These are phyloP conservation scores for Sciurus carolinensis DNA, from an alignment of 2,797 vertebrate genomes.

Conservation along the genomic window DNA sequence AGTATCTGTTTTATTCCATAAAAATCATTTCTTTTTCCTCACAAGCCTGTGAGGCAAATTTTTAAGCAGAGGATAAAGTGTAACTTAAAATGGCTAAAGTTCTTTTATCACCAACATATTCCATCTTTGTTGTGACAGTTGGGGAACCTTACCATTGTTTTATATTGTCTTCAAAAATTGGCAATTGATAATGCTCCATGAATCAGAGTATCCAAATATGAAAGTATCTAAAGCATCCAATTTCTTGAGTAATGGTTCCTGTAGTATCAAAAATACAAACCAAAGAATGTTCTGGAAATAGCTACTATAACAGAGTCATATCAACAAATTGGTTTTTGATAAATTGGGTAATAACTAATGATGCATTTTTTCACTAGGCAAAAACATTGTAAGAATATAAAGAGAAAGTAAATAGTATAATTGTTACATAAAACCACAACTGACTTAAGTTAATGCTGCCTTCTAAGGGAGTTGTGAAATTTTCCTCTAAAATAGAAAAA, in stretches of 20 bases:
- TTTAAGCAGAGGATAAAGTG: conserved; percentile 51
- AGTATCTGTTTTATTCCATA: conserved; percentile 45
- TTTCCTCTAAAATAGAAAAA: conserved; percentile 19
- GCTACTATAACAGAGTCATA: conserved; percentile 57
- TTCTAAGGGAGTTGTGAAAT: conserved; percentile 22
- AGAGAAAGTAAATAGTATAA: conserved; percentile 62
- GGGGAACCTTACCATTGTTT: background rate
- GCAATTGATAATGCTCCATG: background rate
- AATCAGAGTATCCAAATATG: conserved; percentile 45
- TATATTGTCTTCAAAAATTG: conserved; percentile 51
- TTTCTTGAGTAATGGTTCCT: conserved; percentile 55
- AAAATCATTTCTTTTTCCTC: conserved; percentile 40
- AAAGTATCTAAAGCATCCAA: conserved; percentile 42
- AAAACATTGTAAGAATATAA: conserved; percentile 26
- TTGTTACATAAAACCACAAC: conserved; percentile 38
- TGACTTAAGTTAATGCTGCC: conserved; percentile 38
- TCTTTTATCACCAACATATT: conserved; percentile 6
- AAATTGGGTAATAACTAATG: conserved; percentile 52
- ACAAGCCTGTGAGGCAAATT: background rate
- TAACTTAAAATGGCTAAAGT: background rate
- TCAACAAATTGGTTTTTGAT: conserved; percentile 57
- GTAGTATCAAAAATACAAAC: conserved; percentile 58
- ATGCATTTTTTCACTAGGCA: conserved; percentile 22
- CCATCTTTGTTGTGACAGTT: background rate
- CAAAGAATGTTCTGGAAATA: conserved; percentile 53